Evolutionary conservation across 2,888 invertebrate genomes (phyloP), one percentile per base, ranked within the genome.

Genomic region (Panzeria rudis): DNA sequence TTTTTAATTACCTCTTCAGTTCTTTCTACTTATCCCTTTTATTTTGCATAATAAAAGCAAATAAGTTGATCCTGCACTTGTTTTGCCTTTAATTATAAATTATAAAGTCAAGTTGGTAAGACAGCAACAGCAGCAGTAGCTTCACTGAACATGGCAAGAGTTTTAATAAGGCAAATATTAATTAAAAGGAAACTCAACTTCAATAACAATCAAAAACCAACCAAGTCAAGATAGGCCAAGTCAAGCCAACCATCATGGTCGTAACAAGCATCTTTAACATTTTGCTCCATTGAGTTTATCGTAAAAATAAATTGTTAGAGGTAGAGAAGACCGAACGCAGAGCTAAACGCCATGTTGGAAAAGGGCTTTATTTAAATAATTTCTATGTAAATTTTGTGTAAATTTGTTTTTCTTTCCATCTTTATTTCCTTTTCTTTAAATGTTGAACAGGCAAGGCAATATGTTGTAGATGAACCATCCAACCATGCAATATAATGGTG

Each of bases 101-200:
- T 69, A 54, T n/a, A 52, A 69, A 54, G 68, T 52, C 68, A 62
- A 75, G 68, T 62, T 69, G 41, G 23, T 29, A 54, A 69, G 69
- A 69, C 69, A 81, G 61, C 41, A n/a, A 32, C 56, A 50, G 41
- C 38, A 50, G 20, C 50, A 50, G 32, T 54, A 41, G 20, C 47
- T 20, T 47, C 38, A 68, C 61, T 81, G 54, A 68, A 62, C 47
- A 66, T 68, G 84, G 52, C 72, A 25, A 64, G 64, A 72, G 64
- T 73, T 77, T 83, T 83, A 81, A 81, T 68, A 77, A 81, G 83
- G 86, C 81, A 86, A 86, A 83, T 84, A 86, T 86, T 87, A 87
- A 87, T 87, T 87, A 87, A 86, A 86, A 86, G 83, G 84, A 86
- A 83, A 78, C 75, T 82, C 73, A 66, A 75, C 76, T 77, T 23